phyloP scores from a whole-genome alignment of 2,113 vertebrate species.

The Oplegnathus fasciatus region DNA sequence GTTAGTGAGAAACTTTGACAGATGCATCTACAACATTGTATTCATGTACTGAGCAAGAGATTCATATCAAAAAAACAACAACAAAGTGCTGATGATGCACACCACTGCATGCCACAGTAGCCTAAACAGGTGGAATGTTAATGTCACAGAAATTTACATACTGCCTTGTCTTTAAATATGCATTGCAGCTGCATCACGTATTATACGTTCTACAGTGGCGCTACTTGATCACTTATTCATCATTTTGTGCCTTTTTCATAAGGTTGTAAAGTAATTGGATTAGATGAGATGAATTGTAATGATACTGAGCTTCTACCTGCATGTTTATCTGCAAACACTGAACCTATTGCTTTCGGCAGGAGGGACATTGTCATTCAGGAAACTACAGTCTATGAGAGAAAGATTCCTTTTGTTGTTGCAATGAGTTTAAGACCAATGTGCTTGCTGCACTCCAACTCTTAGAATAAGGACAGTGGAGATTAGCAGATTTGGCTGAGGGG shows the following conservation, averaged over 20 bases:
- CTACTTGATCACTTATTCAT: conserved; percentile 57
- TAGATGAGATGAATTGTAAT: conserved; percentile 51
- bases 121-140: conserved; percentile 51
- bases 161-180: conserved; percentile 51
- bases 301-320: conserved; percentile 15
- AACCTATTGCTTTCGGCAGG: neutral
- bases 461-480: conserved; percentile 23
- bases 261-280: conserved; percentile 43
- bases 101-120: neutral
- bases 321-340: conserved; percentile 27
- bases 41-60: conserved; percentile 24
- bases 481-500: conserved; percentile 41
- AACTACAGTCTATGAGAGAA: conserved; percentile 19
- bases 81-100: conserved; percentile 54
- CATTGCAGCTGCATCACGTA: conserved; percentile 28
- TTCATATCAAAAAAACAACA: conserved; percentile 19
- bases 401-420: conserved; percentile 8
- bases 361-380: conserved; percentile 32
- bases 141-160: conserved; percentile 53
- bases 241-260: conserved; percentile 40
- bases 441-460: conserved; percentile 26
- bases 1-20: conserved; percentile 8
- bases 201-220: conserved; percentile 9
- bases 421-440: conserved; percentile 21
- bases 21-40: conserved; percentile 20